These are phyloP conservation scores for Eristalinus aeneus DNA, from an alignment of 2,888 invertebrate genomes.

Conservation along the genomic window DNA sequence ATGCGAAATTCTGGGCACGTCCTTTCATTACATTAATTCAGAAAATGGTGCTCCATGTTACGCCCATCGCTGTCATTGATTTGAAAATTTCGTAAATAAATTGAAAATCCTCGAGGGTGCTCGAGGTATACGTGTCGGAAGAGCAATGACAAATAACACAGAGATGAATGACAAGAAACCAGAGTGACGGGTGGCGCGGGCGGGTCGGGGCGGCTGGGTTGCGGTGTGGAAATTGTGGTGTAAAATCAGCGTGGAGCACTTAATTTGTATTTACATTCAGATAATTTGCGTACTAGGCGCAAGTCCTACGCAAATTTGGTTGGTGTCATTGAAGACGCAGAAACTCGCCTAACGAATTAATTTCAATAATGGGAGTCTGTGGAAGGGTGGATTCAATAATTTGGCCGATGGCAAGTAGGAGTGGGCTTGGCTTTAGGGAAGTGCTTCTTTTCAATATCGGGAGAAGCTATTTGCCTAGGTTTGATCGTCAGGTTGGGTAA, in stretches of 20 bases:
- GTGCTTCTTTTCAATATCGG: too few species aligned
- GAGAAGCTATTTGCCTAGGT: too few species aligned
- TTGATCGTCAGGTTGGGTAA: too few species aligned
- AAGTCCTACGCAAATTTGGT: neutral
- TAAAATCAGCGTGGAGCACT: neutral
- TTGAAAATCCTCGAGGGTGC: slow-evolving; percentile 46
- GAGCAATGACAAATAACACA: slow-evolving; percentile 33
- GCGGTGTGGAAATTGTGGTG: neutral
- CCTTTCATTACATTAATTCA: slow-evolving; percentile 62
- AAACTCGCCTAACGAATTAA: neutral
- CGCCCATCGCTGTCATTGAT: slow-evolving; percentile 29
- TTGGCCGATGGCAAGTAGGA: too few species aligned
- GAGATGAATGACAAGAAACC: neutral
- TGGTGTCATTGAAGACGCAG: neutral
- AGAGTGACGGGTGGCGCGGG: neutral
- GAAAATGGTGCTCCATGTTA: slow-evolving; percentile 38
- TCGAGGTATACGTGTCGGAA: slow-evolving; percentile 8
- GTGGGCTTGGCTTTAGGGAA: too few species aligned
- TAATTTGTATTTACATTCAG: neutral
- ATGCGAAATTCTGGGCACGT: slow-evolving; percentile 60
- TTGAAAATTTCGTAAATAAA: slow-evolving; percentile 48
- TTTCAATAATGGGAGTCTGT: neutral
- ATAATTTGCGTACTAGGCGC: neutral
- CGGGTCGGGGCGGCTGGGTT: neutral
- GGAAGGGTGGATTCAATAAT: neutral